phyloP scores from a whole-genome alignment of 2,888 invertebrate genomes.

The Pheosia tremula region DNA sequence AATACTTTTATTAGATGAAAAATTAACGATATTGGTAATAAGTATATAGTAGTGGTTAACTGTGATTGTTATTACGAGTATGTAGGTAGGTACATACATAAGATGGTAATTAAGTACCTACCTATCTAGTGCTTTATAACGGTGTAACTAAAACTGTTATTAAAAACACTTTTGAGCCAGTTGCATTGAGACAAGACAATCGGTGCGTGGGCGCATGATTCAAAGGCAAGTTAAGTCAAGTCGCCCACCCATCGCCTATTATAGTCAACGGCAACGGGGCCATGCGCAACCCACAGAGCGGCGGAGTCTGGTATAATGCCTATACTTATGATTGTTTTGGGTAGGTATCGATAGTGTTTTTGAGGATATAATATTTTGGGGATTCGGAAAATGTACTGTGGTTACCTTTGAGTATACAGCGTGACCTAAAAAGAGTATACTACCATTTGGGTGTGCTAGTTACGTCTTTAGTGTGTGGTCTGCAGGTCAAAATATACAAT shows the following conservation, averaged over 20 bases:
- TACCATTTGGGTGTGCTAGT: too few species aligned
- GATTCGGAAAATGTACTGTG: neutral
- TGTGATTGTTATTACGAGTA: too few species aligned
- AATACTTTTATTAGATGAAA: too few species aligned
- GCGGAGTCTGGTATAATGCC: slow-evolving; percentile 34
- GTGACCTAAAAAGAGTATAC: too few species aligned
- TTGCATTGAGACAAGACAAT: slow-evolving; percentile 59
- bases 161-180: slow-evolving; percentile 41
- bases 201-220: slow-evolving; percentile 70
- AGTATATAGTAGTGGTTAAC: too few species aligned
- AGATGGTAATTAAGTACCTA: too few species aligned
- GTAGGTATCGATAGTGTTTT: slow-evolving; percentile 39
- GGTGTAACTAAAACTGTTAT: slow-evolving; percentile 21
- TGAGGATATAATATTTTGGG: slow-evolving; percentile 11
- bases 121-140: slow-evolving; percentile 17
- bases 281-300: slow-evolving; percentile 61
- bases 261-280: slow-evolving; percentile 56
- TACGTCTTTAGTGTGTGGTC: too few species aligned
- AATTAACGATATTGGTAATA: too few species aligned
- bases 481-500: too few species aligned
- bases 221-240: slow-evolving; percentile 48
- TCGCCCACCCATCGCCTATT: slow-evolving; percentile 59
- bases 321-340: slow-evolving; percentile 32
- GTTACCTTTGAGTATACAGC: too few species aligned
- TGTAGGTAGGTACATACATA: too few species aligned